These are phyloP conservation scores for Tryphoninae sp. DNA, from an alignment of 2,888 invertebrate genomes.

Conservation along the genomic window DNA sequence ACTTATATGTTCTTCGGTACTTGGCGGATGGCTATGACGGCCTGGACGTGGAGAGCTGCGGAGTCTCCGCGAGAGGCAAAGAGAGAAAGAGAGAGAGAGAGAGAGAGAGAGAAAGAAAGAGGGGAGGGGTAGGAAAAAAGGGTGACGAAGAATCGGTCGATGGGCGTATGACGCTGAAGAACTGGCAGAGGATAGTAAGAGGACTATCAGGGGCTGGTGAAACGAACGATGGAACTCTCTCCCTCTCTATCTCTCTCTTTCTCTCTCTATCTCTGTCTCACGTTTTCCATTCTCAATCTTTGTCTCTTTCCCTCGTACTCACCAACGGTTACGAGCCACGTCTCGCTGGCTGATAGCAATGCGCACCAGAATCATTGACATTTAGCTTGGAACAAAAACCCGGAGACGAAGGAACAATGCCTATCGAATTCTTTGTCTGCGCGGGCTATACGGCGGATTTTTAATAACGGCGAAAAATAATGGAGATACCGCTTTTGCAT, in stretches of 20 bases:
- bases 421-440: constrained; percentile 80
- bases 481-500: constrained; percentile 73
- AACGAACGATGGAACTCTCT: constrained; percentile 54
- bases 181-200: constrained; percentile 42
- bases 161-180: constrained; percentile 56
- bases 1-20: constrained; percentile 15
- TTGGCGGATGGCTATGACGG: constrained; percentile 54
- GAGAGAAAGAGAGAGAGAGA: constrained; percentile 28
- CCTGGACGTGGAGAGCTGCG: constrained; percentile 63
- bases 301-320: constrained; percentile 60
- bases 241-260: constrained; percentile 33
- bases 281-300: constrained; percentile 57
- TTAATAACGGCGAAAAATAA: constrained; percentile 81
- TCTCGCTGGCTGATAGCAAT: constrained; percentile 65
- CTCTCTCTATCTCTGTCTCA: constrained; percentile 22
- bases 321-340: constrained; percentile 41
- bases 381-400: constrained; percentile 76
- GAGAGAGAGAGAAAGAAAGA: constrained; percentile 33
- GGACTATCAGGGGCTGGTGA: constrained; percentile 39
- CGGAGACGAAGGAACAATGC: constrained; percentile 77
- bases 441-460: constrained; percentile 73
- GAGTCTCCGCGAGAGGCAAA: constrained; percentile 28
- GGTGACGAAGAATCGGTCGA: constrained; percentile 40
- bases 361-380: constrained; percentile 77
- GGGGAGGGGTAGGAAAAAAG: constrained; percentile 46